These are phyloP conservation scores for Protosalanx chinensis DNA, from an alignment of 2,797 vertebrate species.

Conservation along the genomic window DNA sequence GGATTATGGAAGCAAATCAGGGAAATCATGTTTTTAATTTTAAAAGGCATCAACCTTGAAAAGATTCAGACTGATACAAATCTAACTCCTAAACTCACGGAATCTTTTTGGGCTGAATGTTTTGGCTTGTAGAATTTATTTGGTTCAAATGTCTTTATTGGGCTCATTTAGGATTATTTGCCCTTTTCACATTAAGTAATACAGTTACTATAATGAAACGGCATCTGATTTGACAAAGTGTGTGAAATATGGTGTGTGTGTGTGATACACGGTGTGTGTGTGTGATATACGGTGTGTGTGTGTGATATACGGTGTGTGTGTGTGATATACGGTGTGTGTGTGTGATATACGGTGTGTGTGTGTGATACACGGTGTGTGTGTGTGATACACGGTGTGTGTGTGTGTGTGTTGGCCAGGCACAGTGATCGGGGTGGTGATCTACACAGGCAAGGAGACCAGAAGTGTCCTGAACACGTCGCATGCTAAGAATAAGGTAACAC, in stretches of 20 bases:
- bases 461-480: slow-evolving; percentile 96
- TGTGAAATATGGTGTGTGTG: not conserved
- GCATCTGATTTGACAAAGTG: slow-evolving; percentile 53
- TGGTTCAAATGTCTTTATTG: slow-evolving; percentile 32
- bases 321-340: slow-evolving; percentile 26
- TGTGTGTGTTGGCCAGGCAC: slow-evolving; percentile 79
- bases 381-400: no score
- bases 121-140: no score
- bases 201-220: slow-evolving; percentile 73
- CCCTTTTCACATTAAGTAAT: slow-evolving; percentile 65
- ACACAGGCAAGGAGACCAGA: slow-evolving; percentile 96
- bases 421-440: slow-evolving; percentile 97
- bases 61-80: no score
- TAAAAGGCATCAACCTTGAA: no score
- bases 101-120: no score
- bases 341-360: slow-evolving; percentile 29
- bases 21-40: no score
- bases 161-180: slow-evolving; percentile 71
- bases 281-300: slow-evolving; percentile 32
- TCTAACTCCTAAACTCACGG: no score
- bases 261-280: slow-evolving; percentile 33
- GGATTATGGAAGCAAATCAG: no score
- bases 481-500: slow-evolving; percentile 93
- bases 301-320: slow-evolving; percentile 35
- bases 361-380: no score